Evolutionary conservation across 2,888 invertebrate genomes (phyloP), one percentile per base, ranked within the genome.

Genomic region (Eristalis intricaria): DNA sequence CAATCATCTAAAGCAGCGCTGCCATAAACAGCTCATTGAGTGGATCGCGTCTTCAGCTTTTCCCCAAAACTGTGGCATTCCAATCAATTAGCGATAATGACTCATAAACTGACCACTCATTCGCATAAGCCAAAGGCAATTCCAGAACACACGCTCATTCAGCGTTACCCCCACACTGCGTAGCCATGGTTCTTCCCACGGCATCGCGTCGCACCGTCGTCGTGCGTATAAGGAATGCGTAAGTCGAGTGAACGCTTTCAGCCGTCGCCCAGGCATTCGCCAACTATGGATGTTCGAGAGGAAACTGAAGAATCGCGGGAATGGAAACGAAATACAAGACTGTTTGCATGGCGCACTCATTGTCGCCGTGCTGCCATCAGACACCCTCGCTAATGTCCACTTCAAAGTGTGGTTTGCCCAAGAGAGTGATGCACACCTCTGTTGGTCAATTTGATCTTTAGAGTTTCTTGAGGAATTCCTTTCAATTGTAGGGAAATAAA

Each of bases 271-370:
- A 50, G 23, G 65, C 74, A 60, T 50, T 82, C 40, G 63, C 61
- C 71, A 23, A 69, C 71, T 81, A 66, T 76, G 65, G 66, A 70
- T 58, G 81, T 19, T 19, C 15, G 19, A 66, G 56, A 19, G 69
- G 85, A 85, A 85, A 85, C 82, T 77, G 69, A 73, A 82, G 81
- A 85, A 73, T 77, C 81, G 85, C 85, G 85, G 85, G 85, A 85
- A 79, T 50, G 43, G 35, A 65, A 71, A 22, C 56, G 11, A 29
- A 80, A 76, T 71, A 63, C 71, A 68, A 43, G 60, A 82, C 29
- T 65, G 60, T 77, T 81, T 29, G 61, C 66, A 29, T 32, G 56
- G 19, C 26, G 38, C 10, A 32, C 19, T 35, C 22, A 65, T 11
- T 56, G 61, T 19, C 50, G 61, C 32, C 32, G 10, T 10, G 10